These are phyloP conservation scores for Podocnemis expansa DNA, from an alignment of 2,113 vertebrate species.

Conservation along the genomic window DNA sequence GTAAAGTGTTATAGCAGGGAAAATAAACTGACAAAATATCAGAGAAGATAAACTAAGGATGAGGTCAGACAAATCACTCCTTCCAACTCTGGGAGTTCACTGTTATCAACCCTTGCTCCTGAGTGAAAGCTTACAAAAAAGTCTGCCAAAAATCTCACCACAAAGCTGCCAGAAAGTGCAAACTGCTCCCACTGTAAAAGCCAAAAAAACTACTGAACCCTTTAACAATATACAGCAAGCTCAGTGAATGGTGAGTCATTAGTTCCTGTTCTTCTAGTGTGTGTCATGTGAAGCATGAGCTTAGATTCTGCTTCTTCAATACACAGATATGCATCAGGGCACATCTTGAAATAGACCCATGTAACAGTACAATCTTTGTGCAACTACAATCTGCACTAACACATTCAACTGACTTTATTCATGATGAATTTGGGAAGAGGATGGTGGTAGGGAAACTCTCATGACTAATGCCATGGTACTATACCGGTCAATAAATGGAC, in stretches of 20 bases:
- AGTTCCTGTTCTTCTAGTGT: background rate
- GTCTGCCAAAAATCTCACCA: background rate
- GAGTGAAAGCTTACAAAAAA: background rate
- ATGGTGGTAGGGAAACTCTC: background rate
- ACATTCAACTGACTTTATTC: background rate
- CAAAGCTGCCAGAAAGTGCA: background rate
- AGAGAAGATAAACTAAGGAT: background rate
- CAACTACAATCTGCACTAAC: background rate
- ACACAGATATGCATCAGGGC: background rate
- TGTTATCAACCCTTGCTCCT: accelerated
- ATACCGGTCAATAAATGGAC: background rate
- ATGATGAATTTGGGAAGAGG: background rate
- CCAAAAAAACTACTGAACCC: background rate
- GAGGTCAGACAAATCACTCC: background rate
- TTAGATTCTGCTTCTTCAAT: background rate
- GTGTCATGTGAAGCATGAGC: background rate
- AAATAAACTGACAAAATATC: background rate
- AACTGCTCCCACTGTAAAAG: background rate
- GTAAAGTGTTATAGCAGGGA: no score
- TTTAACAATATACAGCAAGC: background rate
- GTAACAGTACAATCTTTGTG: background rate
- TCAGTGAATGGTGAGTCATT: background rate
- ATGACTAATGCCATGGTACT: background rate
- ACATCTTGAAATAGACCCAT: background rate
- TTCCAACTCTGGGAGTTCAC: background rate